Evolutionary conservation across 37 sponge, comb jelly and placozoan genomes (phyloP).

Genomic region (Amphimedon queenslandica): DNA sequence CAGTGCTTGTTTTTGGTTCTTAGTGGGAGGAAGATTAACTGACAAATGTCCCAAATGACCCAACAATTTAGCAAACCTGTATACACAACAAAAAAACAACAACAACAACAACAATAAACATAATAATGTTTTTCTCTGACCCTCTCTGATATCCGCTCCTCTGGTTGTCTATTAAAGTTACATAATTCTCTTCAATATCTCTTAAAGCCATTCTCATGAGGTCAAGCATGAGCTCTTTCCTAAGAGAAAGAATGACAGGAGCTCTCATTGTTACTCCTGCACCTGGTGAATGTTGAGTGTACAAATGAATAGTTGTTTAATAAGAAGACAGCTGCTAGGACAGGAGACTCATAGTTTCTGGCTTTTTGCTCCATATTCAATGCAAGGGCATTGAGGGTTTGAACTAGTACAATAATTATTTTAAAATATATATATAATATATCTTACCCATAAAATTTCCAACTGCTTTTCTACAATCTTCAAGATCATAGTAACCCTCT

Average conservation of each 20-base stretch:
- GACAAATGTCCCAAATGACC: constrained; percentile 26
- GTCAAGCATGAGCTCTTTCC: constrained; percentile 48
- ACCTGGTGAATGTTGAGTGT: constrained; percentile 74
- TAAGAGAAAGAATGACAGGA: constrained; percentile 9
- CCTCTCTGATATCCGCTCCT: constrained; percentile 61
- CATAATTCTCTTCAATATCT: constrained; percentile 72
- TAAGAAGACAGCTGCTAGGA: constrained; percentile 68
- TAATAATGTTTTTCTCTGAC: too few relatives aligned
- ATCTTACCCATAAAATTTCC: constrained; percentile 6
- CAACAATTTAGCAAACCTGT: constrained; percentile 44
- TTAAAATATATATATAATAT: neutral
- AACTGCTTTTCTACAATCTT: constrained; percentile 16
- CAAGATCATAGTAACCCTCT: neutral
- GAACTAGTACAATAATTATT: constrained; percentile 12
- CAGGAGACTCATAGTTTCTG: constrained; percentile 65
- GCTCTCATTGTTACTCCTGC: neutral
- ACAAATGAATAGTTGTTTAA: constrained; percentile 92
- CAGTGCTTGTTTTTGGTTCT: constrained; percentile 51
- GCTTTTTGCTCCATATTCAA: constrained; percentile 83
- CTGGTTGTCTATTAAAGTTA: constrained; percentile 42
- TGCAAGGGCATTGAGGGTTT: constrained; percentile 59
- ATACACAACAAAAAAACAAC: too few relatives aligned
- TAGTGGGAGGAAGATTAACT: constrained; percentile 38
- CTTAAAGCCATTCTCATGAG: constrained; percentile 60
- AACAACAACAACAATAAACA: too few relatives aligned